Evolutionary conservation across 2,113 vertebrate species (phyloP).

Genomic region (Typhlomys cinereus): DNA sequence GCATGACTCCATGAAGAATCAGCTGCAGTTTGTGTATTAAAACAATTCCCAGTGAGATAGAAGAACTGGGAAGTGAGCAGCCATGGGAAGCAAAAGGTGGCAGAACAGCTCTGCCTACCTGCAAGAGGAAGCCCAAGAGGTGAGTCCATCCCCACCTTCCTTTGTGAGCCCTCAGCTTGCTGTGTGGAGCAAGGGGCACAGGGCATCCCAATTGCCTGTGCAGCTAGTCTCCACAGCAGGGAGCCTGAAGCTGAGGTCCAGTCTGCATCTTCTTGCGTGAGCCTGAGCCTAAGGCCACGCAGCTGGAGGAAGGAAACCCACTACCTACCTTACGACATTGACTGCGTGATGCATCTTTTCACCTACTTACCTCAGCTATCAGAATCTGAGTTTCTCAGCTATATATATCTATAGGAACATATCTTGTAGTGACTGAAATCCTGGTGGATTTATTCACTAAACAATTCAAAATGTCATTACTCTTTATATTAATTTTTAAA

Average conservation of each 20-base stretch:
- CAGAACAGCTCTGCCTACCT: too few relatives aligned
- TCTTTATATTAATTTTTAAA: slow-evolving; percentile 32
- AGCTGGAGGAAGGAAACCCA: neutral
- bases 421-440: neutral
- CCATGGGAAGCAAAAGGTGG: too few relatives aligned
- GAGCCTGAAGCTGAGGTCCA: too few relatives aligned
- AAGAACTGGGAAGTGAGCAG: neutral
- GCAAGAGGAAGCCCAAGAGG: too few relatives aligned
- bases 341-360: neutral
- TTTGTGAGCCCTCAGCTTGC: too few relatives aligned
- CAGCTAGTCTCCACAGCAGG: too few relatives aligned
- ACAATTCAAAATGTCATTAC: neutral
- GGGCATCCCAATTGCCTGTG: fast-evolving
- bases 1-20: neutral
- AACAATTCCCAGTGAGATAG: neutral
- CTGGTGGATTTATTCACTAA: neutral
- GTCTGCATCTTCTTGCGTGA: neutral
- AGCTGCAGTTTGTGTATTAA: neutral
- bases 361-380: neutral
- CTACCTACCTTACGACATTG: neutral
- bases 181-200: too few relatives aligned
- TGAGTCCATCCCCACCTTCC: too few relatives aligned
- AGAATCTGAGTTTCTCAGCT: neutral
- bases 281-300: neutral
- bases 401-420: neutral